phyloP scores from a whole-genome alignment of 2,888 invertebrate genomes.

The Emmelina monodactyla region DNA sequence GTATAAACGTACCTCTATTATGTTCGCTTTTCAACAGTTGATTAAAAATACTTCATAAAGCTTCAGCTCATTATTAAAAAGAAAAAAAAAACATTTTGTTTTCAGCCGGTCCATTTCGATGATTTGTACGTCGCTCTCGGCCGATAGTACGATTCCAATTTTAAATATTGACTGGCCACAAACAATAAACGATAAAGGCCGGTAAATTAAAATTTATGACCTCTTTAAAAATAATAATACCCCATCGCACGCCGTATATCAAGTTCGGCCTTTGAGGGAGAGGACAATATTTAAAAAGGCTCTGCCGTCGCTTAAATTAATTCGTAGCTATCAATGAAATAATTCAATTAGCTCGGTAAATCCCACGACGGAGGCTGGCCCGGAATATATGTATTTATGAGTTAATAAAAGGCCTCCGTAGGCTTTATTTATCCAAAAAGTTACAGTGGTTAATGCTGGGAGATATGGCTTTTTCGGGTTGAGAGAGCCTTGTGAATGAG shows the following conservation, averaged over 20 bases:
- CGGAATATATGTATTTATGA: conserved; percentile 30
- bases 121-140: too few species aligned
- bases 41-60: too few species aligned
- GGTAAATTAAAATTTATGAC: background rate
- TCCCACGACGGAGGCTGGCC: conserved; percentile 22
- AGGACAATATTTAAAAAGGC: conserved; percentile 33
- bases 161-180: too few species aligned
- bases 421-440: conserved; percentile 1
- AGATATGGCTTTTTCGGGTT: background rate
- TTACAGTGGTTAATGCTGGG: background rate
- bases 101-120: too few species aligned
- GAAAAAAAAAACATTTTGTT: too few species aligned
- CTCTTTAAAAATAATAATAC: background rate
- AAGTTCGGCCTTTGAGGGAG: background rate
- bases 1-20: too few species aligned
- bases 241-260: background rate
- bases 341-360: conserved; percentile 39
- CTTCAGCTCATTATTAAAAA: too few species aligned
- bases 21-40: too few species aligned
- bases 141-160: too few species aligned
- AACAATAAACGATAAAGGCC: too few species aligned
- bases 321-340: conserved; percentile 39
- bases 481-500: background rate
- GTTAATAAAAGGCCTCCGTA: conserved; percentile 31
- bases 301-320: conserved; percentile 36